Percentiles rank a stretch among this genome's conserved stretches.
phyloP scores from a whole-genome alignment of 37 sponge, comb jelly and placozoan species.

The Chondrilla cf. caribensis region DNA sequence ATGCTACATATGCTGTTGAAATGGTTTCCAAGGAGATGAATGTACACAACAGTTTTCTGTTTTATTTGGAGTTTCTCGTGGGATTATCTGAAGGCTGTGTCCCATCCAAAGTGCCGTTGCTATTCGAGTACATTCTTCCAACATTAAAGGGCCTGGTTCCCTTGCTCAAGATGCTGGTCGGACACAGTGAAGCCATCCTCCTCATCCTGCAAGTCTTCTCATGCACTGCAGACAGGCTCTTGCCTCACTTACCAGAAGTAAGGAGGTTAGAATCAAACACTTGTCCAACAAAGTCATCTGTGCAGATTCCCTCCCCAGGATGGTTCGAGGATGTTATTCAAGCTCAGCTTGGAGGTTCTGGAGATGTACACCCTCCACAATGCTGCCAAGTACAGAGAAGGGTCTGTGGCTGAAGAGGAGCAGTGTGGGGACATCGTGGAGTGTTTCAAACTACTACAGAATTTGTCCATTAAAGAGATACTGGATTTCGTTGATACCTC shows the following conservation, averaged over 20 bases:
- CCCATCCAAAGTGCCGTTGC: not conserved
- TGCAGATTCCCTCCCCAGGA: conserved; percentile 22
- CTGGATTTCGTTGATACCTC: conserved; percentile 49
- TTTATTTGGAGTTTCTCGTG: conserved; percentile 47
- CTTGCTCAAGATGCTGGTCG: conserved; percentile 37
- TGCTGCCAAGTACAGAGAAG: conserved; percentile 41
- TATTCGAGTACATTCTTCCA: conserved; percentile 37
- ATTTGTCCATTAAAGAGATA: conserved; percentile 63
- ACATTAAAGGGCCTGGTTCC: conserved; percentile 30
- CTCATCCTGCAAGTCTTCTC: conserved; percentile 55
- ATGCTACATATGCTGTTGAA: too few species aligned
- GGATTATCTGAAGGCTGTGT: conserved; percentile 27
- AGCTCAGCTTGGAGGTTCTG: conserved; percentile 44
- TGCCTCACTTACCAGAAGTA: conserved; percentile 49
- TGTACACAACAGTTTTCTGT: conserved; percentile 24
- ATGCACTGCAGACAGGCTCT: conserved; percentile 41
- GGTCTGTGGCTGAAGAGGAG: conserved; percentile 50
- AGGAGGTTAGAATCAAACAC: too few species aligned
- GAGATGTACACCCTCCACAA: conserved; percentile 48
- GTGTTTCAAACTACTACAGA: conserved; percentile 42
- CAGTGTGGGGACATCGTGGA: conserved; percentile 66
- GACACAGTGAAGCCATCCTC: conserved; percentile 17
- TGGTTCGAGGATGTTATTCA: conserved; percentile 35
- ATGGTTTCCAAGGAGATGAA: not conserved
- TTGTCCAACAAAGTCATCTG: not conserved